These are phyloP conservation scores for Metellina segmentata DNA, from an alignment of 2,888 invertebrate species.

Conservation along the genomic window DNA sequence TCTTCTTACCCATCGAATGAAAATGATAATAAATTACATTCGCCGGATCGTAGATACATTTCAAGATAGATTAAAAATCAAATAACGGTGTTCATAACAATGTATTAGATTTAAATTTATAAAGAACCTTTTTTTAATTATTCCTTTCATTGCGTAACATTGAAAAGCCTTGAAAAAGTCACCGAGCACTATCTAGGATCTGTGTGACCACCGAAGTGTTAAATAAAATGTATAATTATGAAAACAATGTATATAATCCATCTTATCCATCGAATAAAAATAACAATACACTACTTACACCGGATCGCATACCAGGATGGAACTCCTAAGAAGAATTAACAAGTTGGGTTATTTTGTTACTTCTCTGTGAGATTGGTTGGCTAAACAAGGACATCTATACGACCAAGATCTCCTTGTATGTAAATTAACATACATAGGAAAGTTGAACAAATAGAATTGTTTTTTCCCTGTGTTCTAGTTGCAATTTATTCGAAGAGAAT, in stretches of 20 bases:
- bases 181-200: no score
- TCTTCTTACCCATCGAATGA: no score
- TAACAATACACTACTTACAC: neutral
- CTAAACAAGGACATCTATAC: slow-evolving; percentile 26
- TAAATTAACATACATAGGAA: slow-evolving; percentile 57
- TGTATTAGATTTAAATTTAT: no score
- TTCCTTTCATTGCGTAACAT: no score
- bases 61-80: no score
- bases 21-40: no score
- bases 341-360: slow-evolving; percentile 42
- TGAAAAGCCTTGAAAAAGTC: no score
- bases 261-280: neutral
- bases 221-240: no score
- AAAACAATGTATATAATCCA: neutral
- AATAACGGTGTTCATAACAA: no score
- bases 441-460: slow-evolving; percentile 47
- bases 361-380: slow-evolving; percentile 8
- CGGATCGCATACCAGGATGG: neutral
- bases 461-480: slow-evolving; percentile 34
- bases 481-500: slow-evolving; percentile 29
- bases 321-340: neutral
- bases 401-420: slow-evolving; percentile 1
- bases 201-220: no score
- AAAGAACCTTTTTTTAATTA: no score
- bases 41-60: no score